A percentile compares a stretch with the other conserved stretches of the same genome.
Evolutionary conservation across 2,797 vertebrate species (phyloP).

Genomic region (Linurgus olivaceus): DNA sequence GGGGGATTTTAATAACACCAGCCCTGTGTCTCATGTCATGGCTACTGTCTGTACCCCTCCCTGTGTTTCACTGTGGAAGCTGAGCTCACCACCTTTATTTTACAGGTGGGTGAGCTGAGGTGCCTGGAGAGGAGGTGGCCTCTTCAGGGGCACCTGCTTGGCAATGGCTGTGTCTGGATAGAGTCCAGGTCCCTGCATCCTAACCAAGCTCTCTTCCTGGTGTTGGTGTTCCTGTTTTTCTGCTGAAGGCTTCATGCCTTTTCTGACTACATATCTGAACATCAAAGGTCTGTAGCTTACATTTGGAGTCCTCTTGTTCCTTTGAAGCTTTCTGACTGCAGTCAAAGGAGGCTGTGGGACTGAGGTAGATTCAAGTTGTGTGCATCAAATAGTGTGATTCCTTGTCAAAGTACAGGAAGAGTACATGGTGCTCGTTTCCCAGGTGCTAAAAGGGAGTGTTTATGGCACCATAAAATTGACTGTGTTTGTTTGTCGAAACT

Average conservation of each 20-base stretch:
- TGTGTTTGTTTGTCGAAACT: neutral
- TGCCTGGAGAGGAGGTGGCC: neutral
- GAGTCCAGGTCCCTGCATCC: neutral
- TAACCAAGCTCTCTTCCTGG: neutral
- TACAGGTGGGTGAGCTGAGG: neutral
- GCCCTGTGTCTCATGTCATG: rapidly evolving
- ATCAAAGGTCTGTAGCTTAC: neutral
- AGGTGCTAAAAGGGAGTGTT: neutral
- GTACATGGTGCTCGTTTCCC: rapidly evolving
- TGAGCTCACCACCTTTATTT: neutral
- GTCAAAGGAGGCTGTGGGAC: neutral
- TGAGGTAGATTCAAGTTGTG: neutral
- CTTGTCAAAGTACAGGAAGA: neutral
- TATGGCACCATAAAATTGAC: neutral
- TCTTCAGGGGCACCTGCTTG: neutral
- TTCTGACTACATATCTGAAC: neutral
- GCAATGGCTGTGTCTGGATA: neutral
- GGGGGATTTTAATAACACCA: neutral
- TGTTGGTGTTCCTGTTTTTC: neutral
- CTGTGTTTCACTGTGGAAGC: rapidly evolving
- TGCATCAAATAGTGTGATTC: neutral
- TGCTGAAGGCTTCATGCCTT: neutral
- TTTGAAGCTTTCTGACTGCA: neutral
- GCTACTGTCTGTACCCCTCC: neutral
- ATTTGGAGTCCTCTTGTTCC: neutral